Base-by-base conservation (phyloP, 2,888 invertebrate species). In the Clepsis dumicolana region DNA sequence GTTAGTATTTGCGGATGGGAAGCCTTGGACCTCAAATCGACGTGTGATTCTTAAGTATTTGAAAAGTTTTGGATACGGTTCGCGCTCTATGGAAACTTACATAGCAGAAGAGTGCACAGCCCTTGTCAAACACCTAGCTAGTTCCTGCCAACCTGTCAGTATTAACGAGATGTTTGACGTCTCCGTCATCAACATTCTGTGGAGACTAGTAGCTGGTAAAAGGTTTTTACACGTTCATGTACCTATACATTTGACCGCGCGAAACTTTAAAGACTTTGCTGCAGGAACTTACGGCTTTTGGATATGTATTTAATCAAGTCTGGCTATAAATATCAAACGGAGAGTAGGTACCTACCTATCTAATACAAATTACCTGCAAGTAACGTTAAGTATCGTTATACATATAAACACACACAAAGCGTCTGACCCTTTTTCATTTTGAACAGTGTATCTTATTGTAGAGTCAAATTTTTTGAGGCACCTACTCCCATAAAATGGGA, bases 131-230 rank as follows among this genome's bases (percentile, higher is more conserved):
- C 80, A 88, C 70, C 91, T 76, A 70, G 74, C 73, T n/a, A 88
- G 84, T 61, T 78, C 79, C 1, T 85, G 80, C 8, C 74, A 70
- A 72, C 90, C 94, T 0, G 84, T 96, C 0, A 76, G 80, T 0
- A 94, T 95, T 73, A 94, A 95, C 70, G 83, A 89, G 7, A 90
- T 94, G 65, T 96, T 96, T 75, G 95, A 96, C 73, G 90, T 96
- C 0, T 93, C 95, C 0, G 94, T 96, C 2, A 83, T 96, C 4
- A 97, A 97, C 83, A 95, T 95, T 0, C 80, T 97, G 35, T 97
- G 96, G 96, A 92, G 94, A 27, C 92, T 96, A 83, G 93, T 96
- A 56, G 96, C 96, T 21, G 96, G 96, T 0, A 93, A 94, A 84
- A 92, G 95, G 94, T 94, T 18, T 21, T 25, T 44, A 38, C 21